Conservation (phyloP, 2,797 vertebrate species). For the Adrianichthys oophorus region DNA sequence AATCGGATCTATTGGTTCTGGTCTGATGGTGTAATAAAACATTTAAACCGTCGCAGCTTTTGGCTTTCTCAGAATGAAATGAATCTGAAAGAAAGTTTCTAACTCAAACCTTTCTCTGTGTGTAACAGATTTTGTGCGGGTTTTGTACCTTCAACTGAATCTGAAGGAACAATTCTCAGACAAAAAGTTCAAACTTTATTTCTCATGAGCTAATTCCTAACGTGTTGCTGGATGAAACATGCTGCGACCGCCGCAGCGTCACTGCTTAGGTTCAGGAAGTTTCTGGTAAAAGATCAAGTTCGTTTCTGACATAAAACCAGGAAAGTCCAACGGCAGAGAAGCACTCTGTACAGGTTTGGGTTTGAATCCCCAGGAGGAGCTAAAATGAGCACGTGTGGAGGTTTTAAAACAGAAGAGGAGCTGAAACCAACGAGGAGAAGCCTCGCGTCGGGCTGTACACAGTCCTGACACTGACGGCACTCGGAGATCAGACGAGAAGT, state of each 20-base stretch:
- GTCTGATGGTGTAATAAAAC: constrained; percentile 28
- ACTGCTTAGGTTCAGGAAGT: constrained; percentile 66
- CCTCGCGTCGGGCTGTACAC: constrained; percentile 59
- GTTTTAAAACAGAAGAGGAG: constrained; percentile 14
- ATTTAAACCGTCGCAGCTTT: no score
- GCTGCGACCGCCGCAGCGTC: constrained; percentile 49
- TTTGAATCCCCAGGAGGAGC: constrained; percentile 28
- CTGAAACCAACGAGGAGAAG: constrained; percentile 21
- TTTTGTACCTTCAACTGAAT: constrained; percentile 56
- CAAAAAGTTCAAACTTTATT: constrained; percentile 73
- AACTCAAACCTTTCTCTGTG: no score
- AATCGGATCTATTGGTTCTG: constrained; percentile 66
- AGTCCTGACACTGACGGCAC: constrained; percentile 56
- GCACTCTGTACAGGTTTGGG: constrained; percentile 41
- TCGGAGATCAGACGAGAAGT: constrained; percentile 33
- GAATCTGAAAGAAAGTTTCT: no score
- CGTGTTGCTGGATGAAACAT: constrained; percentile 47
- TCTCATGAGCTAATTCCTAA: constrained; percentile 44
- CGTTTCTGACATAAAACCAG: constrained; percentile 48
- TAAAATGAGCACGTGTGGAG: constrained; percentile 33
- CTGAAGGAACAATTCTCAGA: constrained; percentile 62
- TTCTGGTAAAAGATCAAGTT: constrained; percentile 57
- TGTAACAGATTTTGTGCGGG: constrained; percentile 18
- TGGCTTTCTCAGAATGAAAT: no score
- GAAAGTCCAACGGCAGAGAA: constrained; percentile 43